Evolutionary conservation across 2,797 vertebrate genomes (phyloP), one percentile per base, ranked within the genome.

Genomic region (Denticeps clupeoides): DNA sequence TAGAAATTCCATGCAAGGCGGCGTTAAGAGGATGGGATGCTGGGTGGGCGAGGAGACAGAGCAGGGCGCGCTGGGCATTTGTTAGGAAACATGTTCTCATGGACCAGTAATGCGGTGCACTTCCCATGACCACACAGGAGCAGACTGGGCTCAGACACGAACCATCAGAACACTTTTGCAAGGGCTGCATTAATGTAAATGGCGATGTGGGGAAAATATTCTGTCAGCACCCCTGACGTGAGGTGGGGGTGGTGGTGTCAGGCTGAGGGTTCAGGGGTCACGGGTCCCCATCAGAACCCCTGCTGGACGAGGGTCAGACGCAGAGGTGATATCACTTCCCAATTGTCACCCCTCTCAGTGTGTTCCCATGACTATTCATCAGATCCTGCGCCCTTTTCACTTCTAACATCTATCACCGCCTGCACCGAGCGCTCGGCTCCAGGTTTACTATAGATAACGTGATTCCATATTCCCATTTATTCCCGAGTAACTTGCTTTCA

Each of bases 151-250:
- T n/a, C n/a, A n/a, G n/a, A n/a, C n/a, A n/a, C n/a, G n/a, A n/a
- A n/a, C n/a, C n/a, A n/a, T n/a, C n/a, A n/a, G n/a, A n/a, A n/a
- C n/a, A n/a, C n/a, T n/a, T n/a, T n/a, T n/a, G 28, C n/a, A 15
- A 19, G 19, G n/a, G 29, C 28, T 43, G 43, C 10, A 2, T 9
- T 38, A 35, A 38, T 38, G 35, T 19, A 38, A 38, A 38, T 38
- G 43, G 10, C 15, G 25, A 44, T 25, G 16, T 25, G n/a, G 43
- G 65, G 68, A 62, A 64, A 63, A 67, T 58, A 21, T 53, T 55
- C 49, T 67, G 70, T 67, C 70, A 64, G 51, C 61, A 54, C 51
- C 51, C 3, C 38, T 45, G 15, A 49, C 43, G 23, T n/a, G 25
- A 21, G 4, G 35, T 19, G 4, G 5, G 57, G 59, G 58, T 58